These are phyloP conservation scores for Ictalurus punctatus DNA, from an alignment of 2,113 vertebrate species.

Conservation along the genomic window DNA sequence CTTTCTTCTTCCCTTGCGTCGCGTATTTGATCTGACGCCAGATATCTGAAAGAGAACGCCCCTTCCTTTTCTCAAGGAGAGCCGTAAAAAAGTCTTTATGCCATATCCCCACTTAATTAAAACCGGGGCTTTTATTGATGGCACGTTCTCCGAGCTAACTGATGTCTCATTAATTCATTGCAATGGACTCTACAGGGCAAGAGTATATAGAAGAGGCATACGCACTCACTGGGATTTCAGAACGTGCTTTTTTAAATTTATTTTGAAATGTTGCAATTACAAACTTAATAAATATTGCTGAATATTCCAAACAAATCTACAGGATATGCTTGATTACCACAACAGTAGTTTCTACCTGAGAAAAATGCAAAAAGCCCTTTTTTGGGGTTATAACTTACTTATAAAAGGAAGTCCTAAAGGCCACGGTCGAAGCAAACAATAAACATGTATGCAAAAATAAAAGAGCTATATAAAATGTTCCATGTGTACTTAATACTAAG, in stretches of 20 bases:
- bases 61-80: constrained; percentile 28
- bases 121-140: constrained; percentile 48
- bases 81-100: constrained; percentile 53
- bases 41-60: constrained; percentile 33
- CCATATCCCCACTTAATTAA: constrained; percentile 58
- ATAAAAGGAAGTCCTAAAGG: neutral
- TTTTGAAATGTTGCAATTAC: neutral
- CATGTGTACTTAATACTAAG: too few species aligned
- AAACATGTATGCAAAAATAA: too few species aligned
- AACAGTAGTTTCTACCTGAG: neutral
- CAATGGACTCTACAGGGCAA: constrained; percentile 20
- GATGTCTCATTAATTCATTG: constrained; percentile 41
- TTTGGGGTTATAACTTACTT: neutral
- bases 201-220: neutral
- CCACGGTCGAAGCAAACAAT: too few species aligned
- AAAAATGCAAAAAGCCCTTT: neutral
- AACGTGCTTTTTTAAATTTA: neutral
- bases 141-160: constrained; percentile 20
- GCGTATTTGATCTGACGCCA: constrained; percentile 42
- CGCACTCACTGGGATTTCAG: neutral
- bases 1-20: constrained; percentile 32
- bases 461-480: too few species aligned
- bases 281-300: neutral
- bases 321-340: neutral
- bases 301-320: neutral